A percentile compares a stretch with the other conserved stretches of the same genome.
Evolutionary conservation across 2,797 vertebrate genomes (phyloP).

Genomic region (Thaleichthys pacificus): DNA sequence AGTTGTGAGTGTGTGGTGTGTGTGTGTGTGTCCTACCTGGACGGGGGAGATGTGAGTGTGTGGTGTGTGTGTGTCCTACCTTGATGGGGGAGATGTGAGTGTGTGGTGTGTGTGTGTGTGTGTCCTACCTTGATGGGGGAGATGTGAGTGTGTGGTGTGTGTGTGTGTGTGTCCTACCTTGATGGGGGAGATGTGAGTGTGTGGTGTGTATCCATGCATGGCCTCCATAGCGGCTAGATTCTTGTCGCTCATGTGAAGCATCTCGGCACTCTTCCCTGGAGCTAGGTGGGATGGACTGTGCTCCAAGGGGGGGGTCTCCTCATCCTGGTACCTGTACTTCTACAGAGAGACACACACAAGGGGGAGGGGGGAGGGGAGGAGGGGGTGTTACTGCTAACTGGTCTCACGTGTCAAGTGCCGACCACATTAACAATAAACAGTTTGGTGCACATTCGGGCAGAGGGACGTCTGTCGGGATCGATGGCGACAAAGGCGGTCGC

Average conservation of each 20-base stretch:
- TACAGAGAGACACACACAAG: slow-evolving; percentile 50
- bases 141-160: neutral
- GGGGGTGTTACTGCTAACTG: slow-evolving; percentile 17
- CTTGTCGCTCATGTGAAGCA: slow-evolving; percentile 91
- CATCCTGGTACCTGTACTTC: slow-evolving; percentile 99
- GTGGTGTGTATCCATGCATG: slow-evolving; percentile 86
- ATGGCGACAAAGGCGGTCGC: no score
- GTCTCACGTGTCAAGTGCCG: slow-evolving; percentile 4
- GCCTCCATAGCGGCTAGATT: slow-evolving; percentile 89
- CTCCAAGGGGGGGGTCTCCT: slow-evolving; percentile 96
- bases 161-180: slow-evolving; percentile 74
- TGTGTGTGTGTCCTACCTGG: slow-evolving; percentile 6
- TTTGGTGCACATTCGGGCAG: no score
- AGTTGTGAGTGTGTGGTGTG: slow-evolving; percentile 14
- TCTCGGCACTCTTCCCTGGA: slow-evolving; percentile 90
- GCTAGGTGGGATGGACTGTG: slow-evolving; percentile 93
- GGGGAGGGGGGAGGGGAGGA: neutral
- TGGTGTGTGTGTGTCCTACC: slow-evolving; percentile 1
- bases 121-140: neutral
- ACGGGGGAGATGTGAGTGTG: neutral
- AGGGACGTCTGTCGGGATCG: no score
- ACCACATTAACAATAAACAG: neutral
- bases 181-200: slow-evolving; percentile 91
- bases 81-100: neutral
- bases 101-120: neutral